Conservation (phyloP, 2,888 invertebrate species). For the Neria commutata region DNA sequence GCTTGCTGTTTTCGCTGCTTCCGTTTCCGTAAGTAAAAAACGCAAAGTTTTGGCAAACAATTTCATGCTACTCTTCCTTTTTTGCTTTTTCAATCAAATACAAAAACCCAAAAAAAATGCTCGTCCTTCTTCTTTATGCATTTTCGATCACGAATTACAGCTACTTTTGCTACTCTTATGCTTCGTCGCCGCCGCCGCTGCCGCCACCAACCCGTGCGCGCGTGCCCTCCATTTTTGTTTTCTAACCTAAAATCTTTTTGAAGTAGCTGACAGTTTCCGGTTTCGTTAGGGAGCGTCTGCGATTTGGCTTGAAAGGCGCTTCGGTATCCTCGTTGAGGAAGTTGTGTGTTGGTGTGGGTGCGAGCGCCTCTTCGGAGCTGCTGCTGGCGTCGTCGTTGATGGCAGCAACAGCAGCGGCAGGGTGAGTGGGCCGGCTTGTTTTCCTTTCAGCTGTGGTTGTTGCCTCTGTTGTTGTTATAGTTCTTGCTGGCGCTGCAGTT, state of each 20-base stretch:
- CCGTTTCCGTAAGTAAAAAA: background rate
- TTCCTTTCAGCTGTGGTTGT: no score
- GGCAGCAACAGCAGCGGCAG: slow-evolving; percentile 25
- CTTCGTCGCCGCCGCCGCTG: background rate
- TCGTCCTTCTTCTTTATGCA: background rate
- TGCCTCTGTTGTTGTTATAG: slow-evolving; percentile 15
- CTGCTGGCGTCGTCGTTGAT: slow-evolving; percentile 31
- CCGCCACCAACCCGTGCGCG: no score
- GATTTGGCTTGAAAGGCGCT: slow-evolving; percentile 60
- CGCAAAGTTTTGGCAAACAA: no score
- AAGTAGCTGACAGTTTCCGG: slow-evolving; percentile 61
- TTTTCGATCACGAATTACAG: background rate
- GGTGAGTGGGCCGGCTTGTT: slow-evolving; percentile 20
- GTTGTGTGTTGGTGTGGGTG: slow-evolving; percentile 49
- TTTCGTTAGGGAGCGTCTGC: slow-evolving; percentile 59
- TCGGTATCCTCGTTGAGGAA: slow-evolving; percentile 60
- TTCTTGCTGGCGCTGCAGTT: background rate
- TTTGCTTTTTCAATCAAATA: no score
- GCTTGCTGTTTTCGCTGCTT: no score
- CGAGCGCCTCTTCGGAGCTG: slow-evolving; percentile 13
- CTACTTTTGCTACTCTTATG: background rate
- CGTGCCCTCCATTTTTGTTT: background rate
- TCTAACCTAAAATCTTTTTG: slow-evolving; percentile 62
- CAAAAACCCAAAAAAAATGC: no score
- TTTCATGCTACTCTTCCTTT: no score